Evolutionary conservation across 2,797 vertebrate genomes (phyloP).

Genomic region (Poecilia picta): DNA sequence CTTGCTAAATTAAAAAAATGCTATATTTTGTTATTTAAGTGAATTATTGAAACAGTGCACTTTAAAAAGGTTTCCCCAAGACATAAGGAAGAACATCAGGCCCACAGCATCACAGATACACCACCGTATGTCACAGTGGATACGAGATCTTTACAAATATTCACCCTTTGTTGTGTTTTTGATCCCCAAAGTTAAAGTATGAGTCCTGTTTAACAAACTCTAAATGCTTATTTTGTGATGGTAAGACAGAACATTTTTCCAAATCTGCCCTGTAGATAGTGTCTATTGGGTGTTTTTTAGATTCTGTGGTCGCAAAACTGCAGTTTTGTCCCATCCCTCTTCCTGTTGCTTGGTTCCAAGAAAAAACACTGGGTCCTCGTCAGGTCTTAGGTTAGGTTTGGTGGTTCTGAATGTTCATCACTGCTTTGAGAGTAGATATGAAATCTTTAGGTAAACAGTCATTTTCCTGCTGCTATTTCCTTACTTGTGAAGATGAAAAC

Average conservation of each 20-base stretch:
- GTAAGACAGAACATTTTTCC: no score
- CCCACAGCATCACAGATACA: background rate
- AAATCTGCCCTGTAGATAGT: background rate
- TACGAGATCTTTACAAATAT: background rate
- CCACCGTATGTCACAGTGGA: background rate
- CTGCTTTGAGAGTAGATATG: no score
- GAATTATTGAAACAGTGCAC: background rate
- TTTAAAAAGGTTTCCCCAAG: background rate
- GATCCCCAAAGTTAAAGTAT: background rate
- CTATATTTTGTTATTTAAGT: background rate
- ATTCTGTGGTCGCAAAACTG: background rate
- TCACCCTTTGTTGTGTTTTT: background rate
- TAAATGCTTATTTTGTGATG: background rate
- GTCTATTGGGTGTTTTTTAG: background rate
- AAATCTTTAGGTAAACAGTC: no score
- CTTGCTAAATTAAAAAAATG: background rate
- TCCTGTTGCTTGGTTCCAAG: background rate
- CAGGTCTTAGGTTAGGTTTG: no score
- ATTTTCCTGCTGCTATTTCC: no score
- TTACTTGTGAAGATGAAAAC: no score
- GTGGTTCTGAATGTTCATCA: no score
- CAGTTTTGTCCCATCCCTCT: background rate
- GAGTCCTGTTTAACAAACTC: background rate
- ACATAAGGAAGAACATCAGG: background rate
- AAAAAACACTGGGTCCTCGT: background rate